phyloP scores from a whole-genome alignment of 2,113 vertebrate species.

The Chlorodrepanis virens region DNA sequence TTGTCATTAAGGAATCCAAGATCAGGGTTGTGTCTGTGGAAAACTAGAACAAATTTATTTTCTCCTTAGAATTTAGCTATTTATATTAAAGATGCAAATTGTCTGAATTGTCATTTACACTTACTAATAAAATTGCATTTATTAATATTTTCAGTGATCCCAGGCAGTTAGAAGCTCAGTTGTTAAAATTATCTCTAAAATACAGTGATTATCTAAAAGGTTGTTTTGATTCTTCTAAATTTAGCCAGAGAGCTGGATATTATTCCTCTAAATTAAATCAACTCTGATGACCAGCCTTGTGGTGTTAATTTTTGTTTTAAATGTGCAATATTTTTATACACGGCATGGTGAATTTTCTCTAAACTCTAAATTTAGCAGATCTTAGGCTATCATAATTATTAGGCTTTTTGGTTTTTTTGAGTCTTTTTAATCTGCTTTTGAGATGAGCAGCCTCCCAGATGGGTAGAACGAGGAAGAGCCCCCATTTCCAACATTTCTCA shows the following conservation, averaged over 20 bases:
- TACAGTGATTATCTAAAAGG: neutral
- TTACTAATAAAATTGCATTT: neutral
- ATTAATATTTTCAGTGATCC: neutral
- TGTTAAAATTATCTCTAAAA: neutral
- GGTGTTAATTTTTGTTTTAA: neutral
- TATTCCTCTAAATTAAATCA: neutral
- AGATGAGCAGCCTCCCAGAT: neutral
- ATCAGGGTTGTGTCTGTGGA: neutral
- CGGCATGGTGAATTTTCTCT: neutral
- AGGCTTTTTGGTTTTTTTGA: neutral
- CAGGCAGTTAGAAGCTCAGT: neutral
- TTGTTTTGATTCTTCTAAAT: neutral
- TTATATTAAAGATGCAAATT: neutral
- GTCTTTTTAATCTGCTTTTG: neutral
- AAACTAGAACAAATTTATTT: neutral
- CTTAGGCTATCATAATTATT: neutral
- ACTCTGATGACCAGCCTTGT: neutral
- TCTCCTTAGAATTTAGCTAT: neutral
- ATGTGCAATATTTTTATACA: neutral
- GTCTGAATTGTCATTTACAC: neutral
- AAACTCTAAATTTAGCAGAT: neutral
- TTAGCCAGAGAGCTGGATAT: neutral
- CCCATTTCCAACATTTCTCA: neutral
- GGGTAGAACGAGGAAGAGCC: neutral
- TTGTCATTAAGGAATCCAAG: neutral